Evolutionary conservation across 2,888 invertebrate genomes (phyloP), one percentile per base, ranked within the genome.

Genomic region (Oscheius sp.): DNA sequence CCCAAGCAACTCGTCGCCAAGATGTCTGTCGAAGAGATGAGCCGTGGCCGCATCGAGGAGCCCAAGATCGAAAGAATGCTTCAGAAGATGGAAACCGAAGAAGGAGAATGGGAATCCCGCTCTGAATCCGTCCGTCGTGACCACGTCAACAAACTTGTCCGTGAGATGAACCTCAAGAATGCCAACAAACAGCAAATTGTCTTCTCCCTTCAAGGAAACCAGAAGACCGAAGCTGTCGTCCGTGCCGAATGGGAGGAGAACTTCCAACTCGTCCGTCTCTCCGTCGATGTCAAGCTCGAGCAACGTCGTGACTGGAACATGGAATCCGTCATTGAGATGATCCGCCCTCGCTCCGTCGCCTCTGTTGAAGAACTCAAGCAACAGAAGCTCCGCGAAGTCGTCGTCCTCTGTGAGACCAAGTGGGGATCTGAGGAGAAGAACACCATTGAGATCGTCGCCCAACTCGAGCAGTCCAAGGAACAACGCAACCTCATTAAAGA

Each of bases 261-360:
- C 38, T 36, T 69, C 51, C 67, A 68, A 28, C 59, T 73, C 64
- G 68, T 64, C 73, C 63, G 69, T 57, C 49, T 66, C 24, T 45
- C 67, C 50, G 62, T 67, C 14, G 57, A 47, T 44, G 59, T 72
- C 54, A 74, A 72, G 32, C 49, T 70, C 54, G 24, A 65, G 20
- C 62, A 64, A 73, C 57, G 59, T 66, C 50, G 69, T 51, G 69
- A 80, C n/a, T 82, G 82, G 82, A 75, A 45, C n/a, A 38, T 82
- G 54, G 70, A 72, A 51, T 59, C 74, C 62, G 56, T 75, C 28
- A 33, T 72, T 26, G 70, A 80, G 45, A 30, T 71, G 30, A 57
- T 74, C n/a, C 62, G 68, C 41, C 81, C 81, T 51, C 70, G 73
- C 32, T 67, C 70, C 70, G 75, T 67, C 69, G 64, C 66, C 26